Evolutionary conservation across 2,113 vertebrate genomes (phyloP).

Genomic region (Xenotilapia leptura): DNA sequence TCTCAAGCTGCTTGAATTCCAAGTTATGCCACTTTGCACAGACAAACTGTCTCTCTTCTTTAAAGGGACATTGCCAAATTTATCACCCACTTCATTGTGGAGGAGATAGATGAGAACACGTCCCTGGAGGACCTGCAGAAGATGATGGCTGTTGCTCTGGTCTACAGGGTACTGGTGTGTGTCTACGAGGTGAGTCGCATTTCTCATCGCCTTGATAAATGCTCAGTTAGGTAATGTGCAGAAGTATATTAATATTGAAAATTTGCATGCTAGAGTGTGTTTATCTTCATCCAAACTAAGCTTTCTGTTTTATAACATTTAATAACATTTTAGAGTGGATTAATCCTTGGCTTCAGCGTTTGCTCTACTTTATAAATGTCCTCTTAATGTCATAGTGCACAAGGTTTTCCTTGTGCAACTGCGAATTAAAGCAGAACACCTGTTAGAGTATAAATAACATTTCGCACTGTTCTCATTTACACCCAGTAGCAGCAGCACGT

Average conservation of each 20-base stretch:
- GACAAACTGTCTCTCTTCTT: slow-evolving; percentile 7
- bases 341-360: not conserved
- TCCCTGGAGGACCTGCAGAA: slow-evolving; percentile 96
- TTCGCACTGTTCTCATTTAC: not conserved
- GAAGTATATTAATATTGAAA: not conserved
- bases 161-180: slow-evolving; percentile 92
- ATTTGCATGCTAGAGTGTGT: not conserved
- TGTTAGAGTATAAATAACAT: not conserved
- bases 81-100: slow-evolving; percentile 93
- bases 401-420: not conserved
- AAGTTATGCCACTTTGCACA: not conserved
- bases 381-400: not conserved
- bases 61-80: slow-evolving; percentile 91
- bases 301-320: not conserved
- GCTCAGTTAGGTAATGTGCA: not conserved
- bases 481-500: not conserved
- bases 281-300: not conserved
- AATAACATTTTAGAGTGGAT: not conserved
- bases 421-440: not conserved
- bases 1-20: not conserved
- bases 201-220: not conserved
- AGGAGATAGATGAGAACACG: slow-evolving; percentile 94
- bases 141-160: slow-evolving; percentile 92
- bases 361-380: not conserved
- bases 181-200: slow-evolving; percentile 83